Base-by-base conservation (phyloP, 2,113 vertebrate genomes). In the Labrus mixtus region DNA sequence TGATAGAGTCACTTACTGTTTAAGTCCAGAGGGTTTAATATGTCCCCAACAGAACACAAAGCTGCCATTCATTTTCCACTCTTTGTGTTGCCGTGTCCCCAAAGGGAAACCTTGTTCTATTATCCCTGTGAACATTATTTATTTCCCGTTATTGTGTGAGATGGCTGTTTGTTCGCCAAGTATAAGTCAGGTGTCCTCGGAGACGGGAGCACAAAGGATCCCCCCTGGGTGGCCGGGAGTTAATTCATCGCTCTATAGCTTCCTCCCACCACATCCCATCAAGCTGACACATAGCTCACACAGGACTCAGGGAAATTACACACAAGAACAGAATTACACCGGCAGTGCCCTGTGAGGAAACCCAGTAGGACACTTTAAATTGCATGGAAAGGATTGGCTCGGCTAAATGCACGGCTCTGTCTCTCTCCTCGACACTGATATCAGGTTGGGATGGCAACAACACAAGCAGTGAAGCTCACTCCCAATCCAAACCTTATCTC, bases 121-220 rank as follows among this genome's bases (percentile, higher is more conserved):
- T 43, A 67, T 88, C 58, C 51, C 33, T 16, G 11, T 68, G 59
- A 90, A 75, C 81, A 83, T 83, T 11, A 87, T 87, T 85, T 79
- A 84, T 70, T 86, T 82, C 48, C 62, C 68, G 79, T 86, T 86
- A 78, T 86, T 83, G 66, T 81, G 73, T 4, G 2, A 23, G 56
- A 72, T 36, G 61, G 51, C 81, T 82, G 75, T 76, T 93, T 87
- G 83, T 83, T 89, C 63, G 9, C 64, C 51, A 84, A 78, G 81
- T 84, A 80, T 75, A 81, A 86, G 87, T 87, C 81, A 84, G 84
- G 79, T 86, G 81, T 86, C 88, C 86, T 86, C 81, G 79, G 87
- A 89, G 76, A 87, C 78, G 22, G 61, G 79, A 19, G 62, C 54
- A 84, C 79, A 91, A 90, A 89, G 76, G 72, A 67, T 55, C 79